These are phyloP conservation scores for Sycophila texana DNA, from an alignment of 2,888 invertebrate species.

Conservation along the genomic window DNA sequence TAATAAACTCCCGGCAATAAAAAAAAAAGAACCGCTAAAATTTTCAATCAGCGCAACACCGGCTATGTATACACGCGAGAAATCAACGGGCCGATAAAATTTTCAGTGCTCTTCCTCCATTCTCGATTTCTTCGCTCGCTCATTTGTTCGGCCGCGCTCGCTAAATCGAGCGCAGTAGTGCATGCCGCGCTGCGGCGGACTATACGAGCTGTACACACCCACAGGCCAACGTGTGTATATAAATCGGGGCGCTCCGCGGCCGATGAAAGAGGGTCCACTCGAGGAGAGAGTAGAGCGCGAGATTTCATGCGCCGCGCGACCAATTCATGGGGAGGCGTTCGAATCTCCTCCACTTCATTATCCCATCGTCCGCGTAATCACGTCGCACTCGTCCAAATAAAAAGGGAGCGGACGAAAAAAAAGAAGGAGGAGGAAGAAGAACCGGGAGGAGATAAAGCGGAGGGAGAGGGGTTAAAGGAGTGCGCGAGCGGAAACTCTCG, in stretches of 20 bases:
- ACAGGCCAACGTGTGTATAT: no score
- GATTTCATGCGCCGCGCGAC: slow-evolving; percentile 14
- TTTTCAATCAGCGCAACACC: no score
- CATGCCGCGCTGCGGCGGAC: no score
- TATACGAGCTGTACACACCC: no score
- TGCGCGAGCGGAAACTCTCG: slow-evolving; percentile 5
- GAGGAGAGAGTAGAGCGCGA: not conserved
- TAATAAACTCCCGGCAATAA: no score
- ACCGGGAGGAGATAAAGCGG: slow-evolving; percentile 1
- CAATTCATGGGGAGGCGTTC: slow-evolving; percentile 40
- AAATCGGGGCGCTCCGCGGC: not conserved
- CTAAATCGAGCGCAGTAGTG: slow-evolving; percentile 7
- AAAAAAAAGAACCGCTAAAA: no score
- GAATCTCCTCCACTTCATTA: slow-evolving; percentile 50
- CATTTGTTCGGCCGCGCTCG: not conserved
- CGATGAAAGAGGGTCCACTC: slow-evolving; percentile 1
- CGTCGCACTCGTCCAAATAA: slow-evolving; percentile 17
- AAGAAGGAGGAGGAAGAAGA: not conserved
- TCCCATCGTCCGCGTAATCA: slow-evolving; percentile 50
- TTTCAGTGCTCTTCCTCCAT: not conserved
- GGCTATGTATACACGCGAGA: not conserved
- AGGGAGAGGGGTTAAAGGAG: not conserved
- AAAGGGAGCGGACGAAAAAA: not conserved
- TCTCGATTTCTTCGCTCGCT: not conserved
- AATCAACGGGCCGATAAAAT: slow-evolving; percentile 9